These are phyloP conservation scores for Chascanopsetta lugubris DNA, from an alignment of 2,113 vertebrate species.

Conservation along the genomic window DNA sequence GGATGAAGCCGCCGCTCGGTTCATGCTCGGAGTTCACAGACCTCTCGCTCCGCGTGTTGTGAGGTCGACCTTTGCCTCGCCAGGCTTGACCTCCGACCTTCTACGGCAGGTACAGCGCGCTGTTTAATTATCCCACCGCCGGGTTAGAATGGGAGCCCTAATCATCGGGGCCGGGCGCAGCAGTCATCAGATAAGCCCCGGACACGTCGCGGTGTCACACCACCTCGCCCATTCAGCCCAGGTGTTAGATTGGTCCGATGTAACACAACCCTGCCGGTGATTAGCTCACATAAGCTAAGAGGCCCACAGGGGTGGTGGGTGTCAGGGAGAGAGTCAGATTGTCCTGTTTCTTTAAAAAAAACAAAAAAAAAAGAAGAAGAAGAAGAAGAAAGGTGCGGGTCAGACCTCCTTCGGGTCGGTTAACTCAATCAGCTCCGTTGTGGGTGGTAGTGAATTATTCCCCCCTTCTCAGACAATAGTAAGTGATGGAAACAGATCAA, in stretches of 20 bases:
- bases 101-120: constrained; percentile 64
- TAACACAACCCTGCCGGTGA: constrained; percentile 79
- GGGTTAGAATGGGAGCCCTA: constrained; percentile 72
- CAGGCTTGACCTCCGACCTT: constrained; percentile 60
- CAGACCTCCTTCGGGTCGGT: constrained; percentile 55
- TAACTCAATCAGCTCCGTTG: constrained; percentile 67
- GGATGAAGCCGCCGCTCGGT: constrained; percentile 14
- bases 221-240: constrained; percentile 73
- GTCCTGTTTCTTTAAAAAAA: constrained; percentile 53
- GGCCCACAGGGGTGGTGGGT: constrained; percentile 57
- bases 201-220: constrained; percentile 73
- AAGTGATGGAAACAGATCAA: constrained; percentile 34
- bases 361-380: constrained; percentile 35
- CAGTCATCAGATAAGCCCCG: constrained; percentile 78
- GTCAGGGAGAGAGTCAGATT: constrained; percentile 58
- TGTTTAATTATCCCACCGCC: constrained; percentile 70
- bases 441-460: constrained; percentile 72
- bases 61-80: constrained; percentile 48
- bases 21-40: constrained; percentile 44
- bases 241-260: constrained; percentile 81
- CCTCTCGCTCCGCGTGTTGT: constrained; percentile 37
- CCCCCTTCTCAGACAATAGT: constrained; percentile 38
- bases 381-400: constrained; percentile 36
- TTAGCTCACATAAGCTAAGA: constrained; percentile 81
- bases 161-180: constrained; percentile 72